phyloP scores from a whole-genome alignment of 1,140 invertebrate genomes.

The Magallana angulata region DNA sequence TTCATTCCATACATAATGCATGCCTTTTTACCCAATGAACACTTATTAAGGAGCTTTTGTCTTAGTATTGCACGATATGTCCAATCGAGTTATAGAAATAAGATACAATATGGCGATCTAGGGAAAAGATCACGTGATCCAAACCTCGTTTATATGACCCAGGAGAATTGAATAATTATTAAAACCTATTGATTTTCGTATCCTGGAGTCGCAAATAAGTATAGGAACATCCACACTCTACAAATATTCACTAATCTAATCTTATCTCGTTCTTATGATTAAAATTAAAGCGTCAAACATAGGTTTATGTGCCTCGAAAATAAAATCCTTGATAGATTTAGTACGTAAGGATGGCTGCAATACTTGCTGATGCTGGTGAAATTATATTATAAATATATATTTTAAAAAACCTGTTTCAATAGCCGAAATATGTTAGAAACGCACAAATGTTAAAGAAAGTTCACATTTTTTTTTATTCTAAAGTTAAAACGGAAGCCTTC shows the following conservation, averaged over 20 bases:
- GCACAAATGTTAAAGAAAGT: no score
- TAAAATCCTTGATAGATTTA: no score
- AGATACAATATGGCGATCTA: constrained; percentile 33
- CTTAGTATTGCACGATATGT: constrained; percentile 37
- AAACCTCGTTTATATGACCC: constrained; percentile 18
- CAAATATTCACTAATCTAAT: background rate
- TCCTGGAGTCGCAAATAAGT: constrained; percentile 19
- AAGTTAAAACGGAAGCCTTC: background rate
- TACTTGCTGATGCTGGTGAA: no score
- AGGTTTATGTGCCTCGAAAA: no score
- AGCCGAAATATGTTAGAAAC: no score
- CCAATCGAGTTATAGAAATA: constrained; percentile 36
- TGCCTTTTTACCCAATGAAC: constrained; percentile 30
- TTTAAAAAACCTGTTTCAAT: no score
- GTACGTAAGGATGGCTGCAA: no score
- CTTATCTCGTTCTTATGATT: background rate
- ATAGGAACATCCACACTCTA: background rate
- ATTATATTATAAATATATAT: no score
- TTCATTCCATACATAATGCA: constrained; percentile 25
- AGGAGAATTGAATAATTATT: constrained; percentile 35
- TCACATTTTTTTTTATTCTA: no score
- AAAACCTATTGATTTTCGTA: constrained; percentile 38
- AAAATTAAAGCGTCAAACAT: no score
- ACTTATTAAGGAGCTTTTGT: constrained; percentile 31
- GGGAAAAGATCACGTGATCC: constrained; percentile 31